Evolutionary conservation across 2,113 vertebrate species (phyloP).

Genomic region (Entomyzon cyanotis): DNA sequence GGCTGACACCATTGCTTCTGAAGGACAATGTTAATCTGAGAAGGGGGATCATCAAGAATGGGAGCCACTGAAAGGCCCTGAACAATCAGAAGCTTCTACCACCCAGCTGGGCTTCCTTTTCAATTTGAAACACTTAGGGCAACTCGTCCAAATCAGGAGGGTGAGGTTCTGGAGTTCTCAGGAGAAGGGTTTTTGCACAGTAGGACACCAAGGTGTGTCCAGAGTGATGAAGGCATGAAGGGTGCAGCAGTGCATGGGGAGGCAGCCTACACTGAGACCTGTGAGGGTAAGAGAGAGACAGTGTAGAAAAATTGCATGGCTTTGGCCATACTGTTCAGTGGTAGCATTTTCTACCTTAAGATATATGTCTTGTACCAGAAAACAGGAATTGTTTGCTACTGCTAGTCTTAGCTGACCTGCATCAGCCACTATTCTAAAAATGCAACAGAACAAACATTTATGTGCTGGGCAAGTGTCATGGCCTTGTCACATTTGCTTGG

Average conservation of each 20-base stretch:
- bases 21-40: not conserved
- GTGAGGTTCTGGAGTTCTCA: not conserved
- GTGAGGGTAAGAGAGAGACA: not conserved
- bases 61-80: not conserved
- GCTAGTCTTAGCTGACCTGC: not conserved
- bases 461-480: rapidly evolving
- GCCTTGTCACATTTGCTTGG: not conserved
- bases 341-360: not conserved
- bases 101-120: not conserved
- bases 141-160: not conserved
- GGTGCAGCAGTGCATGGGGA: rapidly evolving
- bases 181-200: not conserved
- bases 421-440: not conserved
- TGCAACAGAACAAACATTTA: not conserved
- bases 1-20: not conserved
- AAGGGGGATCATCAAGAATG: not conserved
- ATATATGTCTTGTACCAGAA: not conserved
- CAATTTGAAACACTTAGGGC: not conserved
- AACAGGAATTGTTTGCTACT: not conserved
- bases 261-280: not conserved
- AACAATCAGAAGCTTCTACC: not conserved
- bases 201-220: rapidly evolving
- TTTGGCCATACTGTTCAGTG: not conserved
- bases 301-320: not conserved
- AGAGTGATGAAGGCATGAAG: not conserved